phyloP scores from a whole-genome alignment of 2,797 vertebrate genomes.

The Macroramphosus scolopax region DNA sequence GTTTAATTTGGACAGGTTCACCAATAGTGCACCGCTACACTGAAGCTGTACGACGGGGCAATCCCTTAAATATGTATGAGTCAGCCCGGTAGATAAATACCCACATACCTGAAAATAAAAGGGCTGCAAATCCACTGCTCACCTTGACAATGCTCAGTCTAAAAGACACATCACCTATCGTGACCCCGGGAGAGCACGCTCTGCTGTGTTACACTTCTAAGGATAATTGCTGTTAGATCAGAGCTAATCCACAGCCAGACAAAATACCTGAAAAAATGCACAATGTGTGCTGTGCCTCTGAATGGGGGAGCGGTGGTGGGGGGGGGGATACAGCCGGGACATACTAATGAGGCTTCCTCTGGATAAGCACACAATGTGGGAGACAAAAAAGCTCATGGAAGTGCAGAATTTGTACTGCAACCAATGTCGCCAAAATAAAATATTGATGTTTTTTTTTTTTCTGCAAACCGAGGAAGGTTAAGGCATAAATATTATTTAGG shows the following conservation, averaged over 20 bases:
- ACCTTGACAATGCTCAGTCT: slow-evolving; percentile 35
- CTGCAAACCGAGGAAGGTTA: too few species aligned
- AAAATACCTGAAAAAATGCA: slow-evolving; percentile 62
- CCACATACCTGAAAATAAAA: slow-evolving; percentile 11
- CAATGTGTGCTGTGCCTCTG: slow-evolving; percentile 42
- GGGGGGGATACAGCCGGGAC: slow-evolving; percentile 36
- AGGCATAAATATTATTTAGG: too few species aligned
- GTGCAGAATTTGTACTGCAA: too few species aligned
- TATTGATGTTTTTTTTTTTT: too few species aligned
- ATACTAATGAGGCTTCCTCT: slow-evolving; percentile 63
- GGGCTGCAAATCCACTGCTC: slow-evolving; percentile 14
- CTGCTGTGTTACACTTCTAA: slow-evolving; percentile 55
- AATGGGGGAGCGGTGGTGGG: slow-evolving; percentile 37
- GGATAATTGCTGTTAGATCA: slow-evolving; percentile 75
- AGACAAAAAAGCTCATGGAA: too few species aligned
- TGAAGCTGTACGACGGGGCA: neutral
- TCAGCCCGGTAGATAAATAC: slow-evolving; percentile 10
- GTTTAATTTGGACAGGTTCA: slow-evolving; percentile 18
- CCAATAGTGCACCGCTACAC: slow-evolving; percentile 2
- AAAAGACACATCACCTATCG: slow-evolving; percentile 37
- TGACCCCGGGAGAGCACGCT: slow-evolving; percentile 55
- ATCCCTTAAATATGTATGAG: slow-evolving; percentile 13
- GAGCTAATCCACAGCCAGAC: slow-evolving; percentile 68
- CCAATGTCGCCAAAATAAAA: too few species aligned
- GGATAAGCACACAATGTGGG: slow-evolving; percentile 47